Conservation (phyloP, 2,888 invertebrate species). For the Brachyptera putata region DNA sequence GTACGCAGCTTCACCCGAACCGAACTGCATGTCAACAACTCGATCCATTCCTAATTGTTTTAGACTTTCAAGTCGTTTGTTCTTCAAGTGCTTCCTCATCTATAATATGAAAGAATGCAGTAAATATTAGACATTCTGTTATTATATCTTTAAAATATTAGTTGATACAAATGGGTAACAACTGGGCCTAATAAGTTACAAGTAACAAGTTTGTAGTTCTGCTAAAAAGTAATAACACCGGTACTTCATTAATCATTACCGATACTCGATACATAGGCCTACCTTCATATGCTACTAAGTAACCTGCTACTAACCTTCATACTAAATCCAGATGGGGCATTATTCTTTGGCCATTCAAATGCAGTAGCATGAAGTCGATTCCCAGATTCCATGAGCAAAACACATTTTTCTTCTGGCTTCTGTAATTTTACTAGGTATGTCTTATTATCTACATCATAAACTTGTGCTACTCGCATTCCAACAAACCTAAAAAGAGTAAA, state of each 20-base stretch:
- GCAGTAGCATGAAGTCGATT: conserved; percentile 88
- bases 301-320: conserved; percentile 90
- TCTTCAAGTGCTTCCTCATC: conserved; percentile 94
- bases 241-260: no score
- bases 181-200: background rate
- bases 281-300: no score
- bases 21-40: conserved; percentile 93
- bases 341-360: conserved; percentile 98
- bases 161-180: background rate
- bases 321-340: conserved; percentile 90
- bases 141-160: background rate
- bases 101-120: conserved; percentile 42
- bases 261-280: no score
- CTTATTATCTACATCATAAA: conserved; percentile 96
- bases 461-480: conserved; percentile 92
- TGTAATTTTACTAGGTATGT: conserved; percentile 89
- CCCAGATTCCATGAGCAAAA: conserved; percentile 91
- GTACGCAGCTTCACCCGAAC: conserved; percentile 86
- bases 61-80: conserved; percentile 85
- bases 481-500: conserved; percentile 65
- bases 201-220: background rate
- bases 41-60: conserved; percentile 88
- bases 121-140: background rate
- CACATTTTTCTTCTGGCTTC: conserved; percentile 79
- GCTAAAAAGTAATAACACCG: no score